phyloP scores from a whole-genome alignment of 2,888 invertebrate species.

The Plusia festucae region DNA sequence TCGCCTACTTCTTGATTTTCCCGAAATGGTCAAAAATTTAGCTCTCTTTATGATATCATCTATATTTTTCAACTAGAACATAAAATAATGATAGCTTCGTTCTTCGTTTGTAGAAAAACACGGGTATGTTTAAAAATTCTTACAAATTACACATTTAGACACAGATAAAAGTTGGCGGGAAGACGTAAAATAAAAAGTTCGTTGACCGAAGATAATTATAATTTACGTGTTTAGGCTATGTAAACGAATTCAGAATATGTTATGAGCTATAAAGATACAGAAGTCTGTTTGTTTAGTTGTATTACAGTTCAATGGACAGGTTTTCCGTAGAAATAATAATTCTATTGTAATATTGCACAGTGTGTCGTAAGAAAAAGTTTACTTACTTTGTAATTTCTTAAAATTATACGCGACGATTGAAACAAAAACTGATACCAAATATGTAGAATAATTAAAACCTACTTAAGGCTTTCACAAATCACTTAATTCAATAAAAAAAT shows the following conservation, averaged over 20 bases:
- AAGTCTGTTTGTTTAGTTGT: slow-evolving; percentile 46
- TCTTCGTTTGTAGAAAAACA: too few relatives aligned
- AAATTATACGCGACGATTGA: too few relatives aligned
- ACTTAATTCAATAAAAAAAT: not conserved
- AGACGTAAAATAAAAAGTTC: slow-evolving; percentile 42
- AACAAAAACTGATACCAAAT: too few relatives aligned
- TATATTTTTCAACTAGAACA: too few relatives aligned
- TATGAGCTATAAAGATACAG: slow-evolving; percentile 39
- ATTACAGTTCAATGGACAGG: slow-evolving; percentile 35
- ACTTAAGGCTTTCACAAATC: not conserved
- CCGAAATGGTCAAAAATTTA: too few relatives aligned
- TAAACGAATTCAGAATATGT: slow-evolving; percentile 40
- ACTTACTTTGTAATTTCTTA: too few relatives aligned
- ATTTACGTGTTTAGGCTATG: slow-evolving; percentile 34
- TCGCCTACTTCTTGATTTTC: too few relatives aligned
- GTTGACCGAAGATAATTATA: slow-evolving; percentile 38
- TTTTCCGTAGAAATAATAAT: slow-evolving; percentile 16
- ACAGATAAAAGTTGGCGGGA: slow-evolving; percentile 31
- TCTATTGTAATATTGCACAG: slow-evolving; percentile 25
- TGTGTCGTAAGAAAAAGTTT: slow-evolving; percentile 6
- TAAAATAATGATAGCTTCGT: too few relatives aligned
- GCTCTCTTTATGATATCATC: too few relatives aligned
- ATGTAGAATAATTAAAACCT: too few relatives aligned
- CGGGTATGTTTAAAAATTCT: slow-evolving; percentile 33
- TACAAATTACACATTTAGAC: slow-evolving; percentile 40